Evolutionary conservation across 2,888 invertebrate genomes (phyloP).

Genomic region (Drosophila bunnanda): DNA sequence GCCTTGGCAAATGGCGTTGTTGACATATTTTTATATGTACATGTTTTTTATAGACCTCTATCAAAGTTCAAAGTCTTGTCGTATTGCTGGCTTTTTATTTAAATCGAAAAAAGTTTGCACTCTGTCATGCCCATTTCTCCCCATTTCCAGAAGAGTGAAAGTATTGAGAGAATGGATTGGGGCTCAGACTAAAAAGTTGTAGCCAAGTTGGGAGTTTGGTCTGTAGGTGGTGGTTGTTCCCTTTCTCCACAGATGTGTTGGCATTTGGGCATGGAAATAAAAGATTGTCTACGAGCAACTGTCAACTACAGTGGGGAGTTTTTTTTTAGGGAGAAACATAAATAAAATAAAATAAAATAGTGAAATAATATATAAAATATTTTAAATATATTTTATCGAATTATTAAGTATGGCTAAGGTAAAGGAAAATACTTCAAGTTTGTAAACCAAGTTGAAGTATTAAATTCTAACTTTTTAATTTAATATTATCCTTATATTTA

Average conservation of each 20-base stretch:
- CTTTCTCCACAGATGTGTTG: not conserved
- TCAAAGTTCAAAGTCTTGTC: constrained; percentile 75
- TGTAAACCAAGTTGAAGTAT: too few species aligned
- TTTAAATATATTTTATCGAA: too few species aligned
- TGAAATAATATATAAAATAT: not conserved
- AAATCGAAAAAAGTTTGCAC: constrained; percentile 73
- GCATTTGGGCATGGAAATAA: constrained; percentile 40
- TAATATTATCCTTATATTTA: not conserved
- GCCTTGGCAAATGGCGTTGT: constrained; percentile 21
- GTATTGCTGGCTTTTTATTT: constrained; percentile 64
- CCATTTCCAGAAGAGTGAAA: constrained; percentile 21
- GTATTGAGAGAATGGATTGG: constrained; percentile 4
- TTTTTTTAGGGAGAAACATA: not conserved
- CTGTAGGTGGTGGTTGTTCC: not conserved
- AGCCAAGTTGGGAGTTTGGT: constrained; percentile 7
- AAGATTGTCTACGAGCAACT: constrained; percentile 25
- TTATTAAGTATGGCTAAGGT: too few species aligned
- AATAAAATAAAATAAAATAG: not conserved
- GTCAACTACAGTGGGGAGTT: constrained; percentile 18
- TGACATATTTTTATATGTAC: constrained; percentile 35
- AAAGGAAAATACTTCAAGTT: too few species aligned
- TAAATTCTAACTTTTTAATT: too few species aligned
- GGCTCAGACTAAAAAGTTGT: constrained; percentile 27
- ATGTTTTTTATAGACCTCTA: constrained; percentile 61
- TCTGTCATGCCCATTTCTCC: constrained; percentile 42